Base-by-base conservation (phyloP, 2,888 invertebrate species). In the Meiosimyza decipiens region DNA sequence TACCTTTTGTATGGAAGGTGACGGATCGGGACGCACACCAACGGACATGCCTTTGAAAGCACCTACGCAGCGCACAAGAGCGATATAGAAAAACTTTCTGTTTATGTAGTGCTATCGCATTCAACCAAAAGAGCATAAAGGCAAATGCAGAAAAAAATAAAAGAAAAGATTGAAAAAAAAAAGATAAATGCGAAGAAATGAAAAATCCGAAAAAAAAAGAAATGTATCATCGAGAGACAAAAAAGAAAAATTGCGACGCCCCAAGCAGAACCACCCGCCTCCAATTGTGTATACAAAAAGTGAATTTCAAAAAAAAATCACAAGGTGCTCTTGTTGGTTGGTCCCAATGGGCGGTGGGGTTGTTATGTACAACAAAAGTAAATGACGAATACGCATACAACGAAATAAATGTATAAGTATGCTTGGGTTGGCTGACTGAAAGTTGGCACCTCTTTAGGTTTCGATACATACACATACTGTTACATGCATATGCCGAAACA, bases 201-300 rank as follows among this genome's bases (percentile, higher is more conserved):
- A n/a, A 74, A 52, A 72, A 72, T 9, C 55, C 51, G 50, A 73
- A 70, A 22, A 71, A 73, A 60, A 62, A 40, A 71, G 54, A 69
- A 52, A 68, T 7, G 54, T 63, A 47, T 40, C 47, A 60, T 16
- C 16, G 40, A 67, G 9, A 5, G 9, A 40, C 18, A 49, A 47
- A 7, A 51, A 16, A 72, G 60, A 57, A 70, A 66, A 73, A 72
- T 67, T 74, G 77, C 69, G 76, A 77, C 78, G 78, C 78, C 77
- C 78, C 77, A 74, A 73, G 59, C 51, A 54, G 11, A 59, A 52
- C 73, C 52, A 62, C 67, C 66, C 22, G 59, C 62, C 68, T 47
- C 49, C 22, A 63, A 55, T 47, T 18, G 62, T 22, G 6, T 59
- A 28, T 75, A 60, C 72, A 71, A 72, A 68, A 74, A 71, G 73